These are phyloP conservation scores for Halichondria panicea DNA, from an alignment of 37 sponge, comb jelly and placozoan species.

Conservation along the genomic window DNA sequence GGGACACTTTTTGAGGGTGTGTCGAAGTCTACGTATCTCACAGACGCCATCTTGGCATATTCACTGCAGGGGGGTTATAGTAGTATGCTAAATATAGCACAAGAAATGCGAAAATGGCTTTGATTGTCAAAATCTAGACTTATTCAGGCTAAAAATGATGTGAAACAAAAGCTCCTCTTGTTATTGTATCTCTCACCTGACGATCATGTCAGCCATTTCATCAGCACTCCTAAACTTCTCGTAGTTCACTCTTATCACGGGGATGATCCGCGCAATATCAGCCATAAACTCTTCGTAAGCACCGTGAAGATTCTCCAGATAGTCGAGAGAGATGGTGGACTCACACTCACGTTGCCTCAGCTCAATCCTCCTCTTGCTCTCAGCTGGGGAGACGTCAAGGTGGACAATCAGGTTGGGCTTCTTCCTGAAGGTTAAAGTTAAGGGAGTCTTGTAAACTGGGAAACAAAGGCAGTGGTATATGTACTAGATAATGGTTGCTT, in stretches of 20 bases:
- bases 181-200: conserved; percentile 61
- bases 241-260: conserved; percentile 94
- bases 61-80: conserved; percentile 75
- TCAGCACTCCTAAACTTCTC: conserved; percentile 86
- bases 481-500: no score
- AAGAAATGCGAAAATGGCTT: not conserved
- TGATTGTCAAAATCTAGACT: not conserved
- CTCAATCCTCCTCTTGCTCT: conserved; percentile 87
- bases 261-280: conserved; percentile 92
- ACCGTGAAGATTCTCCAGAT: conserved; percentile 68
- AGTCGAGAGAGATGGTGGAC: conserved; percentile 83
- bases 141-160: not conserved
- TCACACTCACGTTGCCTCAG: conserved; percentile 88
- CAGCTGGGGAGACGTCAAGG: conserved; percentile 90
- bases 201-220: conserved; percentile 94
- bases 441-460: not conserved
- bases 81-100: no score
- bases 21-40: conserved; percentile 78
- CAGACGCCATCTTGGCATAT: conserved; percentile 83
- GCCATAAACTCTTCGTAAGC: conserved; percentile 93
- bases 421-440: conserved; percentile 71
- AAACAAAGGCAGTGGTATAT: no score
- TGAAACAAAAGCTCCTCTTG: not conserved
- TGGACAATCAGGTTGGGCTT: conserved; percentile 97
- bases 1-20: not conserved